These are phyloP conservation scores for Ypsolopha sequella DNA, from an alignment of 2,888 invertebrate genomes.

Conservation along the genomic window DNA sequence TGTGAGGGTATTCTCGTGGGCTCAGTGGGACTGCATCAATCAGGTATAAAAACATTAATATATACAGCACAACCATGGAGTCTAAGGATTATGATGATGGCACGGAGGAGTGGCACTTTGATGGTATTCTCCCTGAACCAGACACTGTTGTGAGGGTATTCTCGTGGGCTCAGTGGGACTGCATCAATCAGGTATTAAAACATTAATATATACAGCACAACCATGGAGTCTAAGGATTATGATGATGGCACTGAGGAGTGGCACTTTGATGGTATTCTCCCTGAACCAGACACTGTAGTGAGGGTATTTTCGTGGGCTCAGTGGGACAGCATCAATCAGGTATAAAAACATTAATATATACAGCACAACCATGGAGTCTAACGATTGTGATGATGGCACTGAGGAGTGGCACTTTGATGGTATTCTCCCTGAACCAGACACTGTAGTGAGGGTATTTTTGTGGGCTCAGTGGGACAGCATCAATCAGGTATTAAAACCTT, in stretches of 20 bases:
- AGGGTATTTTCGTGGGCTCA: conserved; percentile 88
- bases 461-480: conserved; percentile 91
- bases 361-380: conserved; percentile 45
- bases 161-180: no score
- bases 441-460: conserved; percentile 77
- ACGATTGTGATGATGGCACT: conserved; percentile 56
- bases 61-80: neutral
- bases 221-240: conserved; percentile 11
- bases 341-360: conserved; percentile 22
- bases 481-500: conserved; percentile 56
- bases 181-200: conserved; percentile 17
- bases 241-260: neutral
- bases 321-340: conserved; percentile 79
- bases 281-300: conserved; percentile 44
- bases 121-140: no score
- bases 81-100: no score
- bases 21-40: conserved; percentile 86
- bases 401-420: conserved; percentile 71
- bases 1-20: conserved; percentile 85
- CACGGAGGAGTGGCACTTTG: no score
- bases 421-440: conserved; percentile 64
- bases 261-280: neutral
- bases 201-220: conserved; percentile 55
- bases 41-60: conserved; percentile 40
- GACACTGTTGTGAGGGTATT: no score